Evolutionary conservation across 2,888 invertebrate genomes (phyloP).

Genomic region (Drosophila phalerata): DNA sequence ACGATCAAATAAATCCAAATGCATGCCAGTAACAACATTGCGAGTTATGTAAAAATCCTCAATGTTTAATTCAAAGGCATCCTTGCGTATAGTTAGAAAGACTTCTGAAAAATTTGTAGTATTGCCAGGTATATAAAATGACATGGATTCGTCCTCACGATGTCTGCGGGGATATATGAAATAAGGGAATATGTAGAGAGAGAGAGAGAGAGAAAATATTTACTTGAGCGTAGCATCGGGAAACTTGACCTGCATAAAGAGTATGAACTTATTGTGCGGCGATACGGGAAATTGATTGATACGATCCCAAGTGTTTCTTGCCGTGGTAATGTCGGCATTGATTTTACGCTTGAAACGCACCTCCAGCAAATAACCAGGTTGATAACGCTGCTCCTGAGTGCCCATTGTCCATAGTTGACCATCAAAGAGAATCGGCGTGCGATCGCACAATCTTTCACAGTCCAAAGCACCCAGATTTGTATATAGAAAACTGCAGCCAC

Average conservation of each 20-base stretch:
- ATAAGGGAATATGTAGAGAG: neutral
- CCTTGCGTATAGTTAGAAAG: slow-evolving; percentile 51
- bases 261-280: slow-evolving; percentile 54
- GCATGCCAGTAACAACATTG: slow-evolving; percentile 38
- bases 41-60: slow-evolving; percentile 67
- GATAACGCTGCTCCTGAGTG: slow-evolving; percentile 22
- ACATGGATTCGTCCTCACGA: slow-evolving; percentile 35
- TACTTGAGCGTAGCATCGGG: slow-evolving; percentile 55
- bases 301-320: slow-evolving; percentile 55
- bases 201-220: slow-evolving; percentile 19
- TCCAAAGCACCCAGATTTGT: slow-evolving; percentile 87
- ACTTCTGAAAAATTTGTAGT: slow-evolving; percentile 51
- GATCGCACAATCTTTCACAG: slow-evolving; percentile 54
- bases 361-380: slow-evolving; percentile 56
- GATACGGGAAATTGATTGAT: slow-evolving; percentile 56
- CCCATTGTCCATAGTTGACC: slow-evolving; percentile 57
- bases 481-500: slow-evolving; percentile 57
- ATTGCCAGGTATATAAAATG: slow-evolving; percentile 45
- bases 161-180: slow-evolving; percentile 28
- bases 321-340: slow-evolving; percentile 45
- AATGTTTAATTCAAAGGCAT: slow-evolving; percentile 65
- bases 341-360: slow-evolving; percentile 64
- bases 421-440: slow-evolving; percentile 38
- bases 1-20: slow-evolving; percentile 37
- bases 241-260: slow-evolving; percentile 67